Evolutionary conservation across 2,888 invertebrate species (phyloP).

Genomic region (Orchesella flavescens): DNA sequence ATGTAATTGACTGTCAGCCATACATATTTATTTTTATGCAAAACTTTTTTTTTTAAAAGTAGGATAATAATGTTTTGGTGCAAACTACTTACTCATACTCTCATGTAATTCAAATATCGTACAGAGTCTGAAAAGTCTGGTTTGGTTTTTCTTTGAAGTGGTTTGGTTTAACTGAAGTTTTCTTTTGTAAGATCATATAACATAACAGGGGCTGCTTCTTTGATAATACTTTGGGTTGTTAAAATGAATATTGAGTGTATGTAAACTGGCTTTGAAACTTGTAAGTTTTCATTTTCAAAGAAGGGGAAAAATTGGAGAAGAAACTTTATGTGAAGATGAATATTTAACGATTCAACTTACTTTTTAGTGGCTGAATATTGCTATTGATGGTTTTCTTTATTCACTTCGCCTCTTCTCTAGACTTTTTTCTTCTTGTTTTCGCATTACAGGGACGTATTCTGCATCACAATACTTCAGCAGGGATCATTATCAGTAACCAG

Average conservation of each 20-base stretch:
- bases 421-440: slow-evolving; percentile 21
- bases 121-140: background rate
- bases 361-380: too few relatives aligned
- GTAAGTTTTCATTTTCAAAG: too few relatives aligned
- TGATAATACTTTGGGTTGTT: too few relatives aligned
- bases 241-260: too few relatives aligned
- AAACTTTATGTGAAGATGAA: too few relatives aligned
- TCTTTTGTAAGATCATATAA: too few relatives aligned
- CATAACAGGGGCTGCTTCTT: too few relatives aligned
- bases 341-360: too few relatives aligned
- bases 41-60: background rate
- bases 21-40: slow-evolving; percentile 6
- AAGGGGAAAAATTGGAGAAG: too few relatives aligned
- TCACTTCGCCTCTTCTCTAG: background rate
- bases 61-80: too few relatives aligned
- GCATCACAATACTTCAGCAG: slow-evolving; percentile 85
- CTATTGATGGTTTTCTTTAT: background rate
- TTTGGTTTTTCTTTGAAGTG: background rate
- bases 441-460: slow-evolving; percentile 82
- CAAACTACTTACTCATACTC: background rate
- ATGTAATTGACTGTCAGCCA: slow-evolving; percentile 77
- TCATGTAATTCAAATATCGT: background rate
- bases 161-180: background rate
- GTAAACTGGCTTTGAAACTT: too few relatives aligned
- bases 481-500: slow-evolving; percentile 90